These are phyloP conservation scores for Caenorhabditis remanei DNA, from an alignment of 1,140 invertebrate genomes.

Conservation along the genomic window DNA sequence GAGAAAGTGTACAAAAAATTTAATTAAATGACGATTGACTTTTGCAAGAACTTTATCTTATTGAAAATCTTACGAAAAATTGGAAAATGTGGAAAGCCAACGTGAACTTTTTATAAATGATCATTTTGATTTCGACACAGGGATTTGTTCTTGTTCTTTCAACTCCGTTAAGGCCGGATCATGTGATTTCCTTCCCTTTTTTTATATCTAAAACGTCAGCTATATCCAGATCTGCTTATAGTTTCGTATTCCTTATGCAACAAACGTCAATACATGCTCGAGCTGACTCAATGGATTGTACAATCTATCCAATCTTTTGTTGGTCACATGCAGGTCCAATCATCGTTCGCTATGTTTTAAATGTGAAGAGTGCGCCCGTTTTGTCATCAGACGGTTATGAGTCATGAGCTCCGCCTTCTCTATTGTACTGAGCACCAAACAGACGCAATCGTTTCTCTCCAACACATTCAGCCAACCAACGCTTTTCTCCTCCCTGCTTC, in stretches of 20 bases:
- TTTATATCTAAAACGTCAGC: too few species aligned
- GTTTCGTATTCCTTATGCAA: neutral
- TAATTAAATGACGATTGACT: too few species aligned
- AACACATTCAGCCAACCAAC: neutral
- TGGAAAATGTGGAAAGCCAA: too few species aligned
- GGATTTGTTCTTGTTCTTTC: too few species aligned
- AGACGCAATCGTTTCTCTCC: neutral
- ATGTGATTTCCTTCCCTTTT: too few species aligned
- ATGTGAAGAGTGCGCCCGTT: neutral
- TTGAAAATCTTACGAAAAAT: too few species aligned
- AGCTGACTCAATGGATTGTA: constrained; percentile 36
- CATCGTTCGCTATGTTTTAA: constrained; percentile 16
- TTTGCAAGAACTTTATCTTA: too few species aligned
- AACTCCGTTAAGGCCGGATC: too few species aligned
- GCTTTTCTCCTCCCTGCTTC: neutral
- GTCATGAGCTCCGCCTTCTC: constrained; percentile 43
- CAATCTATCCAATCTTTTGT: neutral
- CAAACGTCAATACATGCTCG: neutral
- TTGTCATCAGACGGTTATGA: constrained; percentile 15
- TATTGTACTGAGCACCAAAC: neutral
- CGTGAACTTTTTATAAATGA: too few species aligned
- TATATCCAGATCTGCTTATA: too few species aligned
- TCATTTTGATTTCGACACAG: too few species aligned
- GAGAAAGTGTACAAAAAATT: too few species aligned
- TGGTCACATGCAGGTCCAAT: constrained; percentile 13